A percentile compares a stretch with the other conserved stretches of the same genome.
phyloP scores from a whole-genome alignment of 2,888 invertebrate genomes.

The Deilephila porcellus region DNA sequence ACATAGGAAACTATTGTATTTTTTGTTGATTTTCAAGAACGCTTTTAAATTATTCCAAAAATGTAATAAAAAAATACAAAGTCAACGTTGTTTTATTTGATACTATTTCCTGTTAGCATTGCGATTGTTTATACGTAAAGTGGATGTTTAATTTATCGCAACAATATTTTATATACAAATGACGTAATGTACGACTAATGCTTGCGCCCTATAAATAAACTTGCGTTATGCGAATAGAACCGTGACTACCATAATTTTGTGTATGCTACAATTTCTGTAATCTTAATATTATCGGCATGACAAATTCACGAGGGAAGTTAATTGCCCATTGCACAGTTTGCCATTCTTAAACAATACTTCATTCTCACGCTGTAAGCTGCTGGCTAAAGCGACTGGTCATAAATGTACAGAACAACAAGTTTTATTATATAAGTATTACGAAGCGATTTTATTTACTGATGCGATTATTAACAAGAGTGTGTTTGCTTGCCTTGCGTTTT shows the following conservation, averaged over 20 bases:
- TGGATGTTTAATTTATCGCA: constrained; percentile 12
- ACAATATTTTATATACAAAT: constrained; percentile 15
- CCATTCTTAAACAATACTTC: neutral
- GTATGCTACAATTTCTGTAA: neutral
- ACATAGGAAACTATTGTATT: constrained; percentile 30
- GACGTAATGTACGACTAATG: constrained; percentile 11
- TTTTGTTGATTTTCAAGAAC: constrained; percentile 37
- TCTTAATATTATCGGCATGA: neutral
- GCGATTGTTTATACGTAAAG: constrained; percentile 2
- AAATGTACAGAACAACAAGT: neutral
- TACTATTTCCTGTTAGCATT: neutral
- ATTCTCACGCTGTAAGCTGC: neutral
- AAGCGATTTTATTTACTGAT: neutral
- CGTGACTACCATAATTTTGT: constrained; percentile 1
- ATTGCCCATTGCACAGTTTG: neutral
- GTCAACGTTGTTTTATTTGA: constrained; percentile 42
- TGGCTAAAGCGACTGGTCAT: neutral
- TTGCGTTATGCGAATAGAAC: neutral
- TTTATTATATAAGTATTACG: neutral
- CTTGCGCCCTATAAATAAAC: constrained; percentile 5
- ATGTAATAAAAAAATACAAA: constrained; percentile 50
- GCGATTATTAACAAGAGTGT: neutral
- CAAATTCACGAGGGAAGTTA: neutral
- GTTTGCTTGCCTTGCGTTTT: neutral
- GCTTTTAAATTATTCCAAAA: constrained; percentile 48